Conservation (phyloP, 2,797 vertebrate genomes). For the Pitangus sulphuratus region DNA sequence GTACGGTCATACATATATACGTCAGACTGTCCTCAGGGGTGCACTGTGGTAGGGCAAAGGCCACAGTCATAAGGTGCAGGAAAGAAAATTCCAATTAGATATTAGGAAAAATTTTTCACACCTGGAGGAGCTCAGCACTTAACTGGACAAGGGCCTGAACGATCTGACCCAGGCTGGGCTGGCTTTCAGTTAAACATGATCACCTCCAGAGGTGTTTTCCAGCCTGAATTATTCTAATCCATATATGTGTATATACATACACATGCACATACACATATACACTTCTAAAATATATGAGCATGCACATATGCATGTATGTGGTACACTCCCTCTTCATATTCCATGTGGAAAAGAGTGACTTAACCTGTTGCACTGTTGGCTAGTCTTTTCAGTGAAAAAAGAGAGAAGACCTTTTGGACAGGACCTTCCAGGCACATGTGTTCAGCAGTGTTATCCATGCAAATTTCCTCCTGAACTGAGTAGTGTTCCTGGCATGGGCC, state of each 20-base stretch:
- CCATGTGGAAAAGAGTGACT: neutral
- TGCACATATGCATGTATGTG: neutral
- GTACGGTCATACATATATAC: rapidly evolving
- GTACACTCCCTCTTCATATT: neutral
- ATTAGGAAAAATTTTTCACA: neutral
- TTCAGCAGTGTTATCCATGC: neutral
- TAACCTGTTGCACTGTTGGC: neutral
- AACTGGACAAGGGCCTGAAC: neutral
- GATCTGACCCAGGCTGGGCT: neutral
- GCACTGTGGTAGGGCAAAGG: neutral
- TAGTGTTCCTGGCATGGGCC: neutral
- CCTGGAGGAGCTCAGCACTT: neutral
- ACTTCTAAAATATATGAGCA: neutral
- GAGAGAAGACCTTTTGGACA: neutral
- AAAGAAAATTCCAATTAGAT: neutral
- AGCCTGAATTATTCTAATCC: neutral
- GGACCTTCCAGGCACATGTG: neutral
- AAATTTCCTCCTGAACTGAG: neutral
- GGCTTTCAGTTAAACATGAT: neutral
- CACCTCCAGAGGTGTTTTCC: neutral
- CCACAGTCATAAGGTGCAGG: neutral
- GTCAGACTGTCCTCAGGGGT: neutral
- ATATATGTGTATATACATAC: neutral
- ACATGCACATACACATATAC: rapidly evolving
- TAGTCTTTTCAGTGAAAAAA: neutral